A percentile compares a stretch with the other conserved stretches of the same genome.
Conservation (phyloP, 2,888 invertebrate species). For the Aelia acuminata region DNA sequence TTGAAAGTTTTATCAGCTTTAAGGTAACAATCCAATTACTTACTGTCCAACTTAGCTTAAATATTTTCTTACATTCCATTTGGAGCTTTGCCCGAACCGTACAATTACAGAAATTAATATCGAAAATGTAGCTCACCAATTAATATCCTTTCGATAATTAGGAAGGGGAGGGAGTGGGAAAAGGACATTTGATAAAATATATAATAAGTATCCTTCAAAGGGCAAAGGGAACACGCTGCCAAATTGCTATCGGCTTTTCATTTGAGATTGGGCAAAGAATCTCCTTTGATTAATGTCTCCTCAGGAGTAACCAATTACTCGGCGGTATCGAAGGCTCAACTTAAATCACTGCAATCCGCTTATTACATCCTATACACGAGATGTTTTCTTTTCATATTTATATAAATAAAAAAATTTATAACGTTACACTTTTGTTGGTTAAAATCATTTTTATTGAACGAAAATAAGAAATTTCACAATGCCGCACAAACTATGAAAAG, state of each 20-base stretch:
- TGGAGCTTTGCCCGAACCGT: not conserved
- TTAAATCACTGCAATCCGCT: not conserved
- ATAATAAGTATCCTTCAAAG: not conserved
- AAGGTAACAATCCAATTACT: not conserved
- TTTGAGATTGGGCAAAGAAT: not conserved
- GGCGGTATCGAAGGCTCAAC: not conserved
- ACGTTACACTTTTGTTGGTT: no score
- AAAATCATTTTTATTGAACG: no score
- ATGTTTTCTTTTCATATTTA: not conserved
- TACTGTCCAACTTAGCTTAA: not conserved
- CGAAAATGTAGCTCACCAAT: not conserved
- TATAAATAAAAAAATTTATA: no score
- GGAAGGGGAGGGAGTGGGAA: not conserved
- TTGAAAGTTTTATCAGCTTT: not conserved
- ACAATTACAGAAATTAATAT: not conserved
- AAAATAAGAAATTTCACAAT: no score
- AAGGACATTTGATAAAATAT: slow-evolving; percentile 17
- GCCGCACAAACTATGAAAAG: no score
- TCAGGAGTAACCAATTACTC: not conserved
- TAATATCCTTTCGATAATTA: not conserved
- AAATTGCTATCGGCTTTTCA: slow-evolving; percentile 7
- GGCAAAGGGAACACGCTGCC: not conserved
- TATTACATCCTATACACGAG: not conserved
- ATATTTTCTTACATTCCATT: not conserved
- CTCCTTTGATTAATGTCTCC: not conserved